phyloP scores from a whole-genome alignment of 2,888 invertebrate genomes.

The Epiblema foenella region DNA sequence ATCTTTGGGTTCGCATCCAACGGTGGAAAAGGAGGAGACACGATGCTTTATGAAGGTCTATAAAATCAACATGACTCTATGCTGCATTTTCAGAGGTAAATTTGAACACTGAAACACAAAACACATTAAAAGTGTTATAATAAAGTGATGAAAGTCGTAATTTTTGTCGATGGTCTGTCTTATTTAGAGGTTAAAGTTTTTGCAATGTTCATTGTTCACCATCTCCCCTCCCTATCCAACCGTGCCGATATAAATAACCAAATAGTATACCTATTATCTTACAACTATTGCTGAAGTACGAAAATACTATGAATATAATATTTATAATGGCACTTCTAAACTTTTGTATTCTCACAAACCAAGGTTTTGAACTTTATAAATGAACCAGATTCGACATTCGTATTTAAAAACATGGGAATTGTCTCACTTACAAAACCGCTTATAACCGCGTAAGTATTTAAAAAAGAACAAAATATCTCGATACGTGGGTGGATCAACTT shows the following conservation, averaged over 20 bases:
- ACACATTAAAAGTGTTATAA: no score
- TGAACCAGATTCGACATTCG: slow-evolving; percentile 21
- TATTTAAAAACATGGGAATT: not conserved
- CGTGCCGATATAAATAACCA: slow-evolving; percentile 53
- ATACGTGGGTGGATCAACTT: no score
- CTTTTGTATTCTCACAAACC: slow-evolving; percentile 52
- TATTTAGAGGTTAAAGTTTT: not conserved
- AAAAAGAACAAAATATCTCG: no score
- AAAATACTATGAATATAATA: slow-evolving; percentile 73
- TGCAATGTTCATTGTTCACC: not conserved
- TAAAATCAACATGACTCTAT: not conserved
- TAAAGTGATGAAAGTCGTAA: no score
- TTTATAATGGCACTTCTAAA: slow-evolving; percentile 79
- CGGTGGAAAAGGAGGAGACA: slow-evolving; percentile 19
- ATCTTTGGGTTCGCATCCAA: slow-evolving; percentile 41
- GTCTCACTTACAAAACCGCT: not conserved
- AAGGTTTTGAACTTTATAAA: slow-evolving; percentile 33
- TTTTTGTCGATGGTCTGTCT: no score
- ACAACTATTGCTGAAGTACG: slow-evolving; percentile 70
- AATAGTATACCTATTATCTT: slow-evolving; percentile 55
- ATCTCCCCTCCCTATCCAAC: slow-evolving; percentile 20
- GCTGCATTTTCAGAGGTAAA: not conserved
- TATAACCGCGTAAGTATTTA: no score
- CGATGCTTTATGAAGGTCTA: not conserved
- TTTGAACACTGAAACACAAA: no score